Evolutionary conservation across 2,113 vertebrate genomes (phyloP).

Genomic region (Oceanites oceanicus): DNA sequence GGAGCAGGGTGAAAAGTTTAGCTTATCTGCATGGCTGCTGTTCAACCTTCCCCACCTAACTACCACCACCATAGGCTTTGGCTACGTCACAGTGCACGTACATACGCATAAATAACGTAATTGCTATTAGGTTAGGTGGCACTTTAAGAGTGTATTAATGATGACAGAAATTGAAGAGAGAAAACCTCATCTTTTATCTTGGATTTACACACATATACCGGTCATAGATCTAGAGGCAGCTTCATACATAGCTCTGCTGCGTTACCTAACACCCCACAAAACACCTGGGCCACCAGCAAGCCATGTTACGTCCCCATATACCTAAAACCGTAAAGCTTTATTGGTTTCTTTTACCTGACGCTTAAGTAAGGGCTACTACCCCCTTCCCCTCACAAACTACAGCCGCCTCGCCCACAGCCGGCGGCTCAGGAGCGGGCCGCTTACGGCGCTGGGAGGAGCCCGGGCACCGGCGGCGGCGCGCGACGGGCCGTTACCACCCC

Average conservation of each 20-base stretch:
- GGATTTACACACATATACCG: accelerated
- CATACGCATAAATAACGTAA: accelerated
- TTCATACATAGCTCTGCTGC: accelerated
- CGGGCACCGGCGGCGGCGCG: background rate
- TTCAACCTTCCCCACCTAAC: accelerated
- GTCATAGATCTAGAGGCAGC: accelerated
- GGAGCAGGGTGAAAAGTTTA: no score
- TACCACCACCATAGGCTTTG: background rate
- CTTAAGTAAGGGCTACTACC: no score
- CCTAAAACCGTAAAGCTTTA: accelerated
- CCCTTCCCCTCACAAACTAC: accelerated
- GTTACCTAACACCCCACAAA: accelerated
- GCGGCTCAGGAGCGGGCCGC: background rate
- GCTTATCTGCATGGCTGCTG: accelerated
- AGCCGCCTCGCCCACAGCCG: accelerated
- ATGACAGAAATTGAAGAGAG: no score
- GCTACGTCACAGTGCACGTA: accelerated
- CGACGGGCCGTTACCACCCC: background rate
- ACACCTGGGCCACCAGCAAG: accelerated
- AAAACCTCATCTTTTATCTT: accelerated
- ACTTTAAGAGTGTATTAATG: accelerated
- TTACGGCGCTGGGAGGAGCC: no score
- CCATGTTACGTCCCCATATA: accelerated
- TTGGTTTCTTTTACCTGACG: accelerated
- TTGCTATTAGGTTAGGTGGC: accelerated